A percentile compares a stretch with the other conserved stretches of the same genome.
Evolutionary conservation across 2,888 invertebrate genomes (phyloP).

Genomic region (Xestia ashworthii): DNA sequence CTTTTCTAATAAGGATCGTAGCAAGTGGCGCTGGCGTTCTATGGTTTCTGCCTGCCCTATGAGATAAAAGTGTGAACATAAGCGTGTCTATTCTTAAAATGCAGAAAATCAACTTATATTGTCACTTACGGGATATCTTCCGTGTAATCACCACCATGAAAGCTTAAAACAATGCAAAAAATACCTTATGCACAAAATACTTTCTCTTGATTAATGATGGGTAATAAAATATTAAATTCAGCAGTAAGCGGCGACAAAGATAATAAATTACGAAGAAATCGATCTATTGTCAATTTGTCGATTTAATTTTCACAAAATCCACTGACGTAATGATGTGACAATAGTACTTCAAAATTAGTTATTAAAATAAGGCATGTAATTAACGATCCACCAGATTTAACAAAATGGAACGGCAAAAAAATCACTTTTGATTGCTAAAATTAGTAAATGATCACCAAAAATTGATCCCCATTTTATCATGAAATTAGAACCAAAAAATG

Average conservation of each 20-base stretch:
- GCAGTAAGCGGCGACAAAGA: constrained; percentile 20
- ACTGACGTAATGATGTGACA: not conserved
- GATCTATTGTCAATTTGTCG: constrained; percentile 25
- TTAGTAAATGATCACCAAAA: too few relatives aligned
- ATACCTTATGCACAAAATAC: constrained; percentile 30
- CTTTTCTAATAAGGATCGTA: not conserved
- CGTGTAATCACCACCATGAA: too few relatives aligned
- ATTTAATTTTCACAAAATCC: constrained; percentile 21
- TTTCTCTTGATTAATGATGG: constrained; percentile 45
- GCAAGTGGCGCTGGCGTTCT: not conserved
- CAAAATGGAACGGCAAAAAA: too few relatives aligned
- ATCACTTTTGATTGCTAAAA: too few relatives aligned
- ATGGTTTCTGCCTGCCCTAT: not conserved
- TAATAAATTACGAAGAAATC: constrained; percentile 35
- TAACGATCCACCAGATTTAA: too few relatives aligned
- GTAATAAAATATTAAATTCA: constrained; percentile 24
- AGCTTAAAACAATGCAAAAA: too few relatives aligned
- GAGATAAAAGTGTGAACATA: not conserved
- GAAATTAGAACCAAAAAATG: too few relatives aligned
- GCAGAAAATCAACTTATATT: too few relatives aligned
- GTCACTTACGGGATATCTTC: too few relatives aligned
- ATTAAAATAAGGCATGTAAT: too few relatives aligned
- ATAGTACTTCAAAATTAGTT: not conserved
- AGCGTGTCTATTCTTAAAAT: not conserved
- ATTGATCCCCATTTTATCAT: too few relatives aligned